Base-by-base conservation (phyloP, 2,797 vertebrate genomes). In the Bufotes viridis region DNA sequence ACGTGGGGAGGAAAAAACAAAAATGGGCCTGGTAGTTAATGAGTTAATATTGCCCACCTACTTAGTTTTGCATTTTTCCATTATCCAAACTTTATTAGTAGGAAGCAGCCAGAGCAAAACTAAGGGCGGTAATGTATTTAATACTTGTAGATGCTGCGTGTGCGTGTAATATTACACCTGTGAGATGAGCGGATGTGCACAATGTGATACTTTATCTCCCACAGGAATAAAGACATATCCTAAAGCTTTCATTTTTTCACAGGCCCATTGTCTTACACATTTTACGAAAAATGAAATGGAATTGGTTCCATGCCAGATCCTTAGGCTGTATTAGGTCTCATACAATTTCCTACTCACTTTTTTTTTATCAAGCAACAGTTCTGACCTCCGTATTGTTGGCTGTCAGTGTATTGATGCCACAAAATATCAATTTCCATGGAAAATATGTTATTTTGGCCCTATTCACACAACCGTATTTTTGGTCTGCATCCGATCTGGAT, bases 321-420 rank as follows among this genome's bases (percentile, higher is more conserved):
- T 85, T 90, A 93, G 93, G 91, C 94, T 94, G 90, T 90, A 82
- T 91, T 94, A 92, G 94, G 94, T 94, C 93, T 94, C 89, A 90
- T 94, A 93, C 92, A 92, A 92, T 95, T 94, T 95, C 94, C 94
- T 94, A 84, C 93, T 92, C 82, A 94, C 93, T 94, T 95, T 94
- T 95, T 94, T 93, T 94, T 90, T 90, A 90, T 88, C 92, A 94
- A 92, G 92, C 91, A 42, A 42, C 42, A 88, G 17, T 93, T 93
- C 90, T 94, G 93, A 94, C 93, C 93, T 94, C 90, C 69, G 49
- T 14, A 17, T 15, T 29, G 67, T 13, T 70, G 67, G 13, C 69
- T 8, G 29, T 18, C 67, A 29, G 2, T 70, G 26, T 72, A 72
- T 29, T 9, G 29, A 24, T 14, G n/a, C 29, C 18, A 7, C 8